These are phyloP conservation scores for Bubalus kerabau DNA, from an alignment of 2,113 vertebrate genomes.

Conservation along the genomic window DNA sequence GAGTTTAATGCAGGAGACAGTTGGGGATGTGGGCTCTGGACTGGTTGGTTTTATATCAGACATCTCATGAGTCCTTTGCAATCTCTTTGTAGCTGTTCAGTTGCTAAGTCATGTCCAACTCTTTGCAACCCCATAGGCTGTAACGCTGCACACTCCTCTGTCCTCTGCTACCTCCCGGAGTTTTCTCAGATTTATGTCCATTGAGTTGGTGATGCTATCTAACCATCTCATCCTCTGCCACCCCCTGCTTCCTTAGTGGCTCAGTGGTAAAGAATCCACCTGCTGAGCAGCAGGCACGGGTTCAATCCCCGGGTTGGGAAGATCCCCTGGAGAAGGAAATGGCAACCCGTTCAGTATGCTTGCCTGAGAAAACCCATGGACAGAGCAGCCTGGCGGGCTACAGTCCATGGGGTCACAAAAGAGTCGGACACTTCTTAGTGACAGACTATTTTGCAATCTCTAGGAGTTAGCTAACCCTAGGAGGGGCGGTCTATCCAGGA, in stretches of 20 bases:
- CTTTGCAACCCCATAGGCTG: background rate
- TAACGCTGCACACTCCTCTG: background rate
- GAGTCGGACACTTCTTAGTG: background rate
- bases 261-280: background rate
- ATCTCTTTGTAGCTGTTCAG: background rate
- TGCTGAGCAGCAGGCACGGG: background rate
- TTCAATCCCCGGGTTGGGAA: background rate
- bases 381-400: background rate
- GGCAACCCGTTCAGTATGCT: background rate
- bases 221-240: background rate
- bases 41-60: background rate
- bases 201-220: background rate
- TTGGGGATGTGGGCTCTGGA: background rate
- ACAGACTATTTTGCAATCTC: background rate
- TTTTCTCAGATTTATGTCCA: background rate
- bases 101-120: background rate
- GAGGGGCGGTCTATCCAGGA: background rate
- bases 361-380: background rate
- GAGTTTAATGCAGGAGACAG: background rate
- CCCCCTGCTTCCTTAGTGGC: background rate
- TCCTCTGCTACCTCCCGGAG: background rate
- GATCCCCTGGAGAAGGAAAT: background rate
- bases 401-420: background rate
- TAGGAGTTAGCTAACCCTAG: background rate
- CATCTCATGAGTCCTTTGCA: background rate